Base-by-base conservation (phyloP, 2,113 vertebrate species). In the Oenanthe oenanthe region DNA sequence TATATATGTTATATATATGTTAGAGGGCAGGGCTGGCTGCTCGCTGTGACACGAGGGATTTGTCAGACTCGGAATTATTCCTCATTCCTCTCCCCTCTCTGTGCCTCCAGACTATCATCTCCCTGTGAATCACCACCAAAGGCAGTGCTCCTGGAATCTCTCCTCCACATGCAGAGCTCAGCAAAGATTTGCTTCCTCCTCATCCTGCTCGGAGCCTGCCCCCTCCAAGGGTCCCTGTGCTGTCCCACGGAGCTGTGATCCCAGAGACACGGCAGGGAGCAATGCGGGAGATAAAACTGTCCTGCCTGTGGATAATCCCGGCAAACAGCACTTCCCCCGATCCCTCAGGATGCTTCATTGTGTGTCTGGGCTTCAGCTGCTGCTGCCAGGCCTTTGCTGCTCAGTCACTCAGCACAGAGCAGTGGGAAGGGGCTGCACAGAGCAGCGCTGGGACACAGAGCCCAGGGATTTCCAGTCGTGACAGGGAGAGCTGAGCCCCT, bases 191-290 rank as follows among this genome's bases (percentile, higher is more conserved):
- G 22, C 6, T 81, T 78, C 48, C 25, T 81, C 81, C 85, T 84
- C 12, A 5, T 56, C 57, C 61, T 40, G n/a, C 43, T n/a, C 66
- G 87, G 92, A 38, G 20, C 42, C 53, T 71, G 38, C 40, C 40
- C 20, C 34, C 78, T 32, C 43, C 2, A 72, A 57, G 20, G 21
- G 57, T 43, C 34, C 36, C 86, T 16, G 61, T 28, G 60, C 12
- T 68, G 43, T 31, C 79, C 28, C 61, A 11, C 0, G 0, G 38
- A 18, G 48, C 48, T 25, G 51, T 2, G 22, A 47, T 86, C 43
- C 38, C 88, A 70, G 56, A 86, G 34, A 24, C 32, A 57, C 45
- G 10, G 43, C 1, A 86, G 36, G 60, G 12, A 12, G 57, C 53
- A 85, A 61, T 2, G 1, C 1, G 25, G 28, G 0, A 74, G 65